These are phyloP conservation scores for Drosophila nigrodunni DNA, from an alignment of 1,140 invertebrate species.

Conservation along the genomic window DNA sequence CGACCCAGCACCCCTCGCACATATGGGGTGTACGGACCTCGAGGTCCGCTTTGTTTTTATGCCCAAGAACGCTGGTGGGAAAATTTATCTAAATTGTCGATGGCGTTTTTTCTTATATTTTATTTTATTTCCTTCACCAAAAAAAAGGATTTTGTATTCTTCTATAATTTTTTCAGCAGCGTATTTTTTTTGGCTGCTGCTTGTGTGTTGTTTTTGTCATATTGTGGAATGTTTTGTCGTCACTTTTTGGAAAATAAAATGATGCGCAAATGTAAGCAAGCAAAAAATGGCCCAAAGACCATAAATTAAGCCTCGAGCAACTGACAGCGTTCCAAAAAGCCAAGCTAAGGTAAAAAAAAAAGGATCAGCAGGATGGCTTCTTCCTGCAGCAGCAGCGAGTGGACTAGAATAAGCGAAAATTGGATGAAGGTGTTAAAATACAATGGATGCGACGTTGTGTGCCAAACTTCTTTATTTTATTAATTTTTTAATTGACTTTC, in stretches of 20 bases:
- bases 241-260: conserved; percentile 69
- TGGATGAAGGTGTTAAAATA: conserved; percentile 84
- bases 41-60: conserved; percentile 72
- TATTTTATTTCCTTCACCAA: not conserved
- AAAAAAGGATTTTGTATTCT: conserved; percentile 30
- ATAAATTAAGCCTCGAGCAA: conserved; percentile 76
- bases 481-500: conserved; percentile 24
- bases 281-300: conserved; percentile 75
- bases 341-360: conserved; percentile 19
- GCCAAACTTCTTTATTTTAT: not conserved
- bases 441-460: conserved; percentile 46
- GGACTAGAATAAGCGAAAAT: conserved; percentile 51
- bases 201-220: conserved; percentile 73
- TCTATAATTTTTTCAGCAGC: conserved; percentile 7
- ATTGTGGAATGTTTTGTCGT: conserved; percentile 85
- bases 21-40: conserved; percentile 56
- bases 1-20: conserved; percentile 57
- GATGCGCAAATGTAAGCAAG: conserved; percentile 49
- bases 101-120: conserved; percentile 57
- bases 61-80: conserved; percentile 78
- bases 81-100: conserved; percentile 84
- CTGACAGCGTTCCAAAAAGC: conserved; percentile 54
- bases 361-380: conserved; percentile 65
- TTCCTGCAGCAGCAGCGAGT: conserved; percentile 41
- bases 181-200: conserved; percentile 41